Conservation (phyloP, 2,113 vertebrate genomes). For the Tiliqua scincoides region DNA sequence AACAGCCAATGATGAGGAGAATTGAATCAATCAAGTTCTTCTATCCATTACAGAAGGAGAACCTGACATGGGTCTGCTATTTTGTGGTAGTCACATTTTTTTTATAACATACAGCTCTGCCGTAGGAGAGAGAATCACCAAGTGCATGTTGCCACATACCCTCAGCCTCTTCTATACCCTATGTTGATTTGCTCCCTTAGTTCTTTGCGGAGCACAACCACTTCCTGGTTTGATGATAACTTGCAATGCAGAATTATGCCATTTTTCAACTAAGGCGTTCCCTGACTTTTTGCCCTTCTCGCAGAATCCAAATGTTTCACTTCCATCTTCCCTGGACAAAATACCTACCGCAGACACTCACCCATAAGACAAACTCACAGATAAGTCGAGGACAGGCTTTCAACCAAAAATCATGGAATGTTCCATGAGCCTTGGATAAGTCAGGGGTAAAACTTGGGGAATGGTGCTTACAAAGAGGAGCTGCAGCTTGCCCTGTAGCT, state of each 20-base stretch:
- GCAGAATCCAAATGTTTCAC: not conserved
- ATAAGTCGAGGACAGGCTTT: no score
- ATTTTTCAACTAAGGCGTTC: not conserved
- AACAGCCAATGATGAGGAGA: not conserved
- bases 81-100: not conserved
- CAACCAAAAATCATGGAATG: no score
- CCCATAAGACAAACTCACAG: no score
- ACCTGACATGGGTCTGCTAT: not conserved
- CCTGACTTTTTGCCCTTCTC: not conserved
- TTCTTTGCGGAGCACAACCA: not conserved
- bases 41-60: not conserved
- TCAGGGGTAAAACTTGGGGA: no score
- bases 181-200: not conserved
- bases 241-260: not conserved
- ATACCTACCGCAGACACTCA: no score
- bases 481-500: no score
- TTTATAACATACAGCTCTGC: not conserved
- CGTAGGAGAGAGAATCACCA: not conserved
- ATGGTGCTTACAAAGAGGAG: no score
- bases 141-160: not conserved
- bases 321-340: not conserved
- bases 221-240: not conserved
- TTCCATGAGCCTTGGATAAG: no score
- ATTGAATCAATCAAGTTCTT: not conserved
- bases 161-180: not conserved